phyloP scores from a whole-genome alignment of 1,140 invertebrate species.

The Platyscapa corneri region DNA sequence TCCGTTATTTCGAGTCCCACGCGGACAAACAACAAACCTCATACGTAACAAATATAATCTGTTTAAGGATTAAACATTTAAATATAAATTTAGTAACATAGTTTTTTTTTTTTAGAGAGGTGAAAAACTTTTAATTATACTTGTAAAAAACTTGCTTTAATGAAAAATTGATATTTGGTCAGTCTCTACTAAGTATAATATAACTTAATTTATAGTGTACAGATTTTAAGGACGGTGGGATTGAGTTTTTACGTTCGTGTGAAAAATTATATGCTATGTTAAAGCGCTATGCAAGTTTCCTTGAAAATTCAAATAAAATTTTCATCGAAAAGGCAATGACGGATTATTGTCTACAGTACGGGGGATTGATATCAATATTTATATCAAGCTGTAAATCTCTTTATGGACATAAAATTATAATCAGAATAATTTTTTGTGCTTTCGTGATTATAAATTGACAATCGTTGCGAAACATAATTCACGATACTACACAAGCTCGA shows the following conservation, averaged over 20 bases:
- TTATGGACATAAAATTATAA: not conserved
- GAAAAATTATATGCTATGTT: constrained; percentile 39
- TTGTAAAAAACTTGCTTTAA: constrained; percentile 16
- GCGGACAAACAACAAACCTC: no score
- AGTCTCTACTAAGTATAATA: constrained; percentile 42
- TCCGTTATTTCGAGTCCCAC: no score
- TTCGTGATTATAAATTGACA: constrained; percentile 27
- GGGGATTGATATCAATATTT: not conserved
- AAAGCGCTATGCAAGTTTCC: constrained; percentile 17
- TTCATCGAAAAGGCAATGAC: not conserved
- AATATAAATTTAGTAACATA: constrained; percentile 1
- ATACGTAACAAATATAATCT: constrained; percentile 2
- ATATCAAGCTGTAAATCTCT: constrained; percentile 22
- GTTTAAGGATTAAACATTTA: constrained; percentile 1
- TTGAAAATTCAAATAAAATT: constrained; percentile 22
- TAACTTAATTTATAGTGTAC: constrained; percentile 38
- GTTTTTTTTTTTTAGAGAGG: not conserved
- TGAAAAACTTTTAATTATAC: constrained; percentile 1
- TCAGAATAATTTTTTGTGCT: constrained; percentile 1
- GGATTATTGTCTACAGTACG: not conserved
- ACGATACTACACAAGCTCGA: constrained; percentile 44
- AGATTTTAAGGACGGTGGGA: constrained; percentile 42
- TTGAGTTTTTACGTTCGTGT: constrained; percentile 30
- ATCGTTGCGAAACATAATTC: constrained; percentile 14
- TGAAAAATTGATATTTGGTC: constrained; percentile 40